Conservation (phyloP, 2,113 vertebrate species). For the Ciconia boyciana region DNA sequence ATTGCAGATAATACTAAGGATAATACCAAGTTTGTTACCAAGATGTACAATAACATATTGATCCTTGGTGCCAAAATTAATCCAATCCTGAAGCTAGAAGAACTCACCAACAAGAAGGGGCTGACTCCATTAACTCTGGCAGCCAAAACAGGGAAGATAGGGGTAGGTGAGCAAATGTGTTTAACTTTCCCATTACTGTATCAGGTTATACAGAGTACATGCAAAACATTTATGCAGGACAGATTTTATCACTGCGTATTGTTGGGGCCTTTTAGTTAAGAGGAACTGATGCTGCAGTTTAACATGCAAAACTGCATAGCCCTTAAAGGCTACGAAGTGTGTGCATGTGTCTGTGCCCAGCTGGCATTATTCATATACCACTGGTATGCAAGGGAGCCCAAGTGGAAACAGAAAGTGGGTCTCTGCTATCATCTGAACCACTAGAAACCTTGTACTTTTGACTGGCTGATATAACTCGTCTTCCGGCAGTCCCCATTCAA, state of each 20-base stretch:
- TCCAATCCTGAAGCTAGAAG: constrained; percentile 84
- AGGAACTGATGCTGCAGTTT: background rate
- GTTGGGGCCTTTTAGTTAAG: background rate
- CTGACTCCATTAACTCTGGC: constrained; percentile 89
- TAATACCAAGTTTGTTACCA: constrained; percentile 89
- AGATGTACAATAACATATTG: constrained; percentile 90
- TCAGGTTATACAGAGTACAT: background rate
- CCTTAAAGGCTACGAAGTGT: background rate
- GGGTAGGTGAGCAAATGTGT: constrained; percentile 70
- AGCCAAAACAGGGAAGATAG: constrained; percentile 89
- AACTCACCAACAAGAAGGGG: constrained; percentile 81
- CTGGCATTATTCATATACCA: background rate
- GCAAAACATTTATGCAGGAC: background rate
- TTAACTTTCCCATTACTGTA: background rate
- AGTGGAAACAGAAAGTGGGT: background rate
- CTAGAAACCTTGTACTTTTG: background rate
- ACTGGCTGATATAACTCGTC: background rate
- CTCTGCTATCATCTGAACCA: background rate
- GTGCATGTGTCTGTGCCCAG: background rate
- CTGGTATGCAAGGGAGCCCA: background rate
- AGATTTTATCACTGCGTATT: background rate
- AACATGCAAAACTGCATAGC: background rate
- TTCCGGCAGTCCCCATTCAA: background rate
- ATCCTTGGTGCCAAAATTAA: constrained; percentile 77
- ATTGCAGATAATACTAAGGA: constrained; percentile 86